Evolutionary conservation across 2,113 vertebrate species (phyloP).

Genomic region (Stegostoma tigrinum): DNA sequence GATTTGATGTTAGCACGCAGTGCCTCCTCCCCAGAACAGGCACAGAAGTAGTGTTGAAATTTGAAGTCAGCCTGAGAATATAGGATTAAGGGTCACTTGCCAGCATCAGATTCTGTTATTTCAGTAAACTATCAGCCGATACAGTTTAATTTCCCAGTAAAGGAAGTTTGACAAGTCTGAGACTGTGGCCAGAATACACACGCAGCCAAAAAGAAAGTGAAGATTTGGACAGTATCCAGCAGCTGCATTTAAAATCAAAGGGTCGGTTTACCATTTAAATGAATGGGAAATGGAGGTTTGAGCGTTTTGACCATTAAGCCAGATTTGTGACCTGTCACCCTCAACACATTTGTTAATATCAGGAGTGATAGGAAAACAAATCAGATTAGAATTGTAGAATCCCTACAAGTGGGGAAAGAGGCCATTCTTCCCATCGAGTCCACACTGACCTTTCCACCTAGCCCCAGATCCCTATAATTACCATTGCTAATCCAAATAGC

Average conservation of each 20-base stretch:
- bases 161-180: conserved; percentile 8
- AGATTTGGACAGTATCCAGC: conserved; percentile 18
- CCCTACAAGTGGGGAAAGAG: too few species aligned
- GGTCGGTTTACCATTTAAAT: conserved; percentile 12
- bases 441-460: too few species aligned
- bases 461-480: too few species aligned
- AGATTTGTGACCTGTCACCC: conserved; percentile 4
- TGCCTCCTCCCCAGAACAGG: background rate
- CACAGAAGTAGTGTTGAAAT: background rate
- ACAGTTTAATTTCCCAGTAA: background rate
- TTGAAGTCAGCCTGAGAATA: background rate
- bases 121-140: conserved; percentile 9
- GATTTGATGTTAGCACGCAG: background rate
- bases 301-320: background rate
- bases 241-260: conserved; percentile 32
- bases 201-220: background rate
- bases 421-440: too few species aligned
- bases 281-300: conserved; percentile 8
- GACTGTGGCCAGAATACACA: background rate
- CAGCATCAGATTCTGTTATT: conserved; percentile 24
- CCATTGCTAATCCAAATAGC: too few species aligned
- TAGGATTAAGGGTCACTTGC: background rate
- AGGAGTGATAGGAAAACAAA: background rate
- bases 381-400: background rate
- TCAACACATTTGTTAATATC: background rate